A percentile compares a stretch with the other conserved stretches of the same genome.
These are phyloP conservation scores for Passerina amoena DNA, from an alignment of 2,113 vertebrate genomes.

Conservation along the genomic window DNA sequence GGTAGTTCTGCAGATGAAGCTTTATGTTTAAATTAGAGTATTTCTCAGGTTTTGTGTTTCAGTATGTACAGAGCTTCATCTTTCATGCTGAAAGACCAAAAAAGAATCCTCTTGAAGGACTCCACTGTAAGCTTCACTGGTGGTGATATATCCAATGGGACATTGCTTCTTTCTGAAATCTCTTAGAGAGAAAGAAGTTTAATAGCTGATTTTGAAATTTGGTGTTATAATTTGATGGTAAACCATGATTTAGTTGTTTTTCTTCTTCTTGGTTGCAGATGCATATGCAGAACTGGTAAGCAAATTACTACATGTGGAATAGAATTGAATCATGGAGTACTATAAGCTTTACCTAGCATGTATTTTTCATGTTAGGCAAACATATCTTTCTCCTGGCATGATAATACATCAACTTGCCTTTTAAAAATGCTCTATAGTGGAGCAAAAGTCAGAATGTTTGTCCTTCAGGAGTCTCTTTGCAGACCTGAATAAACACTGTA, in stretches of 20 bases:
- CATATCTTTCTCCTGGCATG: background rate
- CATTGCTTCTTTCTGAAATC: background rate
- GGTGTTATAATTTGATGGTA: background rate
- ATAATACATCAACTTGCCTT: background rate
- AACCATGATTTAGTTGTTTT: background rate
- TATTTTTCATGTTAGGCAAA: background rate
- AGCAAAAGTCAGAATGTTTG: background rate
- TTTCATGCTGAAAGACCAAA: background rate
- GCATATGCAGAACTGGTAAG: background rate
- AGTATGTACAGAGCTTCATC: background rate
- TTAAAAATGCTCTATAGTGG: background rate
- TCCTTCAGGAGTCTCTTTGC: conserved; percentile 29
- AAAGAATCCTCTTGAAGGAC: background rate
- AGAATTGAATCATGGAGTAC: background rate
- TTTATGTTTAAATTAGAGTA: background rate
- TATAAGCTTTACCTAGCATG: background rate
- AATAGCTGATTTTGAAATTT: background rate
- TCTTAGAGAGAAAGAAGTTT: background rate
- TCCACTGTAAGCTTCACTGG: background rate
- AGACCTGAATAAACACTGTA: conserved; percentile 14
- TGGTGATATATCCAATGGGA: background rate
- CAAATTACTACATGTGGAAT: background rate
- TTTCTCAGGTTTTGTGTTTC: background rate
- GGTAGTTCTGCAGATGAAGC: background rate
- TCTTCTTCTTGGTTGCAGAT: background rate